Evolutionary conservation across 2,113 vertebrate genomes (phyloP).

Genomic region (Gnathonemus echidnorhynchus): DNA sequence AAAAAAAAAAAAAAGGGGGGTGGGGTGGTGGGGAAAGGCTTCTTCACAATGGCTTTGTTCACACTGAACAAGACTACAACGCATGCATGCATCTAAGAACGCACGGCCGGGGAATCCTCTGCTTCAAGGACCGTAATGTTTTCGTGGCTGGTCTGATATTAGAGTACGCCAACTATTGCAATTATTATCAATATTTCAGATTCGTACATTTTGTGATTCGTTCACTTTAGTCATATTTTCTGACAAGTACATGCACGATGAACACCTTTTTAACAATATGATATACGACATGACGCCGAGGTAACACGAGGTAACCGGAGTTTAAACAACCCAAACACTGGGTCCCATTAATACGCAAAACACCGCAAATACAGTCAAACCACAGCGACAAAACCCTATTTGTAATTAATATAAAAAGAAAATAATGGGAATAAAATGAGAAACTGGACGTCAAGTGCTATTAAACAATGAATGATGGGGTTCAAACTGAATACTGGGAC

Average conservation of each 20-base stretch:
- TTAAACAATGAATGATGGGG: neutral
- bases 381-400: neutral
- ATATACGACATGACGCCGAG: neutral
- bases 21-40: neutral
- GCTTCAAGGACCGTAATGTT: neutral
- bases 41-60: conserved; percentile 1
- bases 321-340: neutral
- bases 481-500: neutral
- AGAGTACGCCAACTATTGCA: neutral
- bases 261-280: neutral
- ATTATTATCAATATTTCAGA: neutral
- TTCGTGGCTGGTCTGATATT: neutral
- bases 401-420: neutral
- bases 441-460: neutral
- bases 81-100: neutral
- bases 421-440: neutral
- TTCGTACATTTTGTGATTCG: neutral
- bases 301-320: neutral
- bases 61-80: neutral
- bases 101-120: neutral
- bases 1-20: neutral
- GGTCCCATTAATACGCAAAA: neutral
- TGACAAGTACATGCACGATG: neutral
- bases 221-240: neutral
- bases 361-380: neutral